phyloP scores from a whole-genome alignment of 2,888 invertebrate genomes.

The Oegoconia quadripuncta region DNA sequence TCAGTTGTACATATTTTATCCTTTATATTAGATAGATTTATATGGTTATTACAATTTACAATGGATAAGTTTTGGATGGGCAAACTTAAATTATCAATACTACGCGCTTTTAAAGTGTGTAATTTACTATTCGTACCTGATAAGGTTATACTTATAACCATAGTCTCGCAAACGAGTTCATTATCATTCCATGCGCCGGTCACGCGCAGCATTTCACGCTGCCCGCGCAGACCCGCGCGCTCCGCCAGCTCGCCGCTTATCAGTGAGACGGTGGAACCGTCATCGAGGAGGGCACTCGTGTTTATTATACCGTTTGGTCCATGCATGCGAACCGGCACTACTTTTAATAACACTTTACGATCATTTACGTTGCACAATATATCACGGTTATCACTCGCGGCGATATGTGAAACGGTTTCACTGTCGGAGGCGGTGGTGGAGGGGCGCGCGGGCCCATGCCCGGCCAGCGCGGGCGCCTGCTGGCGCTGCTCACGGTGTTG shows the following conservation, averaged over 20 bases:
- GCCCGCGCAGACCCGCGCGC: slow-evolving; percentile 20
- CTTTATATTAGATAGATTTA: background rate
- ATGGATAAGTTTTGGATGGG: slow-evolving; percentile 21
- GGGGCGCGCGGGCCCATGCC: background rate
- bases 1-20: background rate
- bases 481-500: background rate
- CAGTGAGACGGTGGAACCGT: slow-evolving; percentile 24
- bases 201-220: slow-evolving; percentile 19
- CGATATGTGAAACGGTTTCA: no score
- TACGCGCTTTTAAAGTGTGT: slow-evolving; percentile 16
- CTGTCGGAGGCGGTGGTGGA: background rate
- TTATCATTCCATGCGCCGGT: slow-evolving; percentile 20
- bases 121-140: slow-evolving; percentile 14
- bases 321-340: slow-evolving; percentile 5
- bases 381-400: no score
- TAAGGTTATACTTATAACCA: slow-evolving; percentile 2
- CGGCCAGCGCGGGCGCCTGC: background rate
- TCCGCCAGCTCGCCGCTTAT: slow-evolving; percentile 18
- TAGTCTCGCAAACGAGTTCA: slow-evolving; percentile 16
- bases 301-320: slow-evolving; percentile 13
- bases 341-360: slow-evolving; percentile 13
- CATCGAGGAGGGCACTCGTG: slow-evolving; percentile 23
- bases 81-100: slow-evolving; percentile 22
- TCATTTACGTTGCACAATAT: background rate
- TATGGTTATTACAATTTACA: slow-evolving; percentile 2